Evolutionary conservation across 2,113 vertebrate species (phyloP), one percentile per base, ranked within the genome.

Genomic region (Xiphophorus hellerii): DNA sequence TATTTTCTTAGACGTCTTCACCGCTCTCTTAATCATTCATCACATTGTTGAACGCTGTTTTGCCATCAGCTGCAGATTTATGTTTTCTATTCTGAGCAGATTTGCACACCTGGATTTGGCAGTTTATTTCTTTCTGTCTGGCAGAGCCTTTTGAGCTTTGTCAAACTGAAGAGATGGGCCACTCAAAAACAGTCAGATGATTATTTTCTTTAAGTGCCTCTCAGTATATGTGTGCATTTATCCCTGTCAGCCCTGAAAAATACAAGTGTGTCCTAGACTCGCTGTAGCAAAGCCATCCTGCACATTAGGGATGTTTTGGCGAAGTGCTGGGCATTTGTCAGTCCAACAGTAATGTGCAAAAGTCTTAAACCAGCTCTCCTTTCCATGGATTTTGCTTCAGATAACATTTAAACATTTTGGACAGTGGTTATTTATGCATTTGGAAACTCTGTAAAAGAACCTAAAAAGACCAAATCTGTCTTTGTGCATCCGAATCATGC

Each of bases 31-130:
- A 42, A 0, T 42, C 39, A 44, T 44, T 44, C 42, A 44, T 44
- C 0, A 5, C 1, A 0, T 17, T 17, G 42, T 44, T 44, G 22
- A 66, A 66, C 4, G 22, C 35, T 11, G 31, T 39, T 39, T 66
- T 10, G 33, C 64, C 35, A 25, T 37, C 22, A 37, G 15, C n/a
- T 37, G 22, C 22, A 66, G 33, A 25, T 44, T 44, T 44, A 17
- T 44, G 15, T 44, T 17, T 44, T 15, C 42, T 22, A 31, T 35
- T 20, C 20, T 25, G 9, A 12, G 63, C 63, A 37, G 31, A 65
- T 65, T 35, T 35, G 63, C 25, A 30, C 63, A 65, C 31, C 63
- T 35, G 35, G 11, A 25, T 61, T 61, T 71, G 69, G 54, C 54
- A 61, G 33, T 35, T 60, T 5, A 17, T 70, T 70, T 58, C 42